Conservation (phyloP, 2,888 invertebrate genomes). For the Apotomis capreana region DNA sequence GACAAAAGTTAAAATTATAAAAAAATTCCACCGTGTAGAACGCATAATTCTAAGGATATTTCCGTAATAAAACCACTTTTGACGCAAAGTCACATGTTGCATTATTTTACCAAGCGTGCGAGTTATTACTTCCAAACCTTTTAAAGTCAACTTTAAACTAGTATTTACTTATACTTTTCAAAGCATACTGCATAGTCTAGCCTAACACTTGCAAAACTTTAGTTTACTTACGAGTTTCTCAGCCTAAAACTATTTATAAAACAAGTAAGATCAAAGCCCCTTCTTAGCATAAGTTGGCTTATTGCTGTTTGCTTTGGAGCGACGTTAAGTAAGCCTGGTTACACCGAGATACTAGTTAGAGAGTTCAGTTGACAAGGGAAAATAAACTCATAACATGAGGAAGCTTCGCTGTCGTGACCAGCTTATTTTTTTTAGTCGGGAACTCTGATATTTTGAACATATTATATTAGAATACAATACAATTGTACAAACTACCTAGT, state of each 20-base stretch:
- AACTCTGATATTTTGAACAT: not conserved
- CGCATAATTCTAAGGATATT: too few relatives aligned
- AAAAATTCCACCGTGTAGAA: too few relatives aligned
- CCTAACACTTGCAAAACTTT: not conserved
- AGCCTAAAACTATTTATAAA: conserved; percentile 35
- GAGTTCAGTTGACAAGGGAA: conserved; percentile 8
- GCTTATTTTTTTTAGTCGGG: not conserved
- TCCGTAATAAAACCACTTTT: too few relatives aligned
- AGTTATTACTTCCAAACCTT: too few relatives aligned
- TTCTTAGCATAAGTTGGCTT: conserved; percentile 30
- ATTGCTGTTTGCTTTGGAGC: conserved; percentile 34
- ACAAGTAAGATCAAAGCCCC: conserved; percentile 28
- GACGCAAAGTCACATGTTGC: too few relatives aligned
- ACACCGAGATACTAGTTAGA: conserved; percentile 27
- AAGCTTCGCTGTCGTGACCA: not conserved
- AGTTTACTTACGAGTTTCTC: conserved; percentile 14
- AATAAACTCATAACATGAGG: conserved; percentile 3
- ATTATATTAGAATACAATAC: not conserved
- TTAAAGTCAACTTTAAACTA: too few relatives aligned
- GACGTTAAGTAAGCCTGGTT: conserved; percentile 29
- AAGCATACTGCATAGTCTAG: not conserved
- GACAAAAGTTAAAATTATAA: too few relatives aligned
- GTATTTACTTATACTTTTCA: not conserved
- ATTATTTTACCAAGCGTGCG: too few relatives aligned
- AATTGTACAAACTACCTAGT: not conserved